A percentile compares a stretch with the other conserved stretches of the same genome.
phyloP scores from a whole-genome alignment of 2,888 invertebrate genomes.

The Asteroscopus sphinx region DNA sequence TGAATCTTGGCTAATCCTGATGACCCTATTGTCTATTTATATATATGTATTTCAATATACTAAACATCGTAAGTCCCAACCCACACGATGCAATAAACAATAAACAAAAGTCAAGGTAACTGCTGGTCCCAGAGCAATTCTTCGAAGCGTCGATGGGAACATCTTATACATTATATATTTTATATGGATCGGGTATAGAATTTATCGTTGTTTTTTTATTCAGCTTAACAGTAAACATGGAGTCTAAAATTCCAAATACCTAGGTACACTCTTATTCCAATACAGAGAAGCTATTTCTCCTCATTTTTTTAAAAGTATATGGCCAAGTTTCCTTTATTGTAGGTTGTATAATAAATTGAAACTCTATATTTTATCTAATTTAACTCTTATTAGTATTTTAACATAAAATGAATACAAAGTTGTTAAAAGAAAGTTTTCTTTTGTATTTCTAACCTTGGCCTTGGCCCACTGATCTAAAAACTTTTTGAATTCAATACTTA shows the following conservation, averaged over 20 bases:
- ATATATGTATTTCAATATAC: constrained; percentile 56
- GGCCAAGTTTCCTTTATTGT: background rate
- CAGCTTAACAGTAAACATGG: background rate
- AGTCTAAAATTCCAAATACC: too few species aligned
- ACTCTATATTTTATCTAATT: background rate
- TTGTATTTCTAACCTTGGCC: constrained; percentile 21
- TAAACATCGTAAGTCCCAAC: constrained; percentile 55
- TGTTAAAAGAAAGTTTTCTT: constrained; percentile 6
- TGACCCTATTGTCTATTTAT: constrained; percentile 71
- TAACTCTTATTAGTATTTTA: background rate
- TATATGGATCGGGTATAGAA: constrained; percentile 19
- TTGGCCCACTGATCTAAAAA: constrained; percentile 39
- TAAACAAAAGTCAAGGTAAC: constrained; percentile 72
- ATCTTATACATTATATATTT: constrained; percentile 37
- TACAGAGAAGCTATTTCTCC: too few species aligned
- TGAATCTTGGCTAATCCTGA: constrained; percentile 54
- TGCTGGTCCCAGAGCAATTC: constrained; percentile 63
- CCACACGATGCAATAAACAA: constrained; percentile 72
- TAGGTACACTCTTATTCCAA: too few species aligned
- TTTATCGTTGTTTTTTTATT: constrained; percentile 41
- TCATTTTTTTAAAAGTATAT: too few species aligned
- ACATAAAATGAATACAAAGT: constrained; percentile 8
- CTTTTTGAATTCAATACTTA: constrained; percentile 24
- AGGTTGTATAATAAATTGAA: background rate
- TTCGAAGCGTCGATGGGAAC: constrained; percentile 57